Percentiles rank a stretch among this genome's conserved stretches.
Conservation (phyloP, 2,113 vertebrate genomes). For the Tauraco erythrolophus region DNA sequence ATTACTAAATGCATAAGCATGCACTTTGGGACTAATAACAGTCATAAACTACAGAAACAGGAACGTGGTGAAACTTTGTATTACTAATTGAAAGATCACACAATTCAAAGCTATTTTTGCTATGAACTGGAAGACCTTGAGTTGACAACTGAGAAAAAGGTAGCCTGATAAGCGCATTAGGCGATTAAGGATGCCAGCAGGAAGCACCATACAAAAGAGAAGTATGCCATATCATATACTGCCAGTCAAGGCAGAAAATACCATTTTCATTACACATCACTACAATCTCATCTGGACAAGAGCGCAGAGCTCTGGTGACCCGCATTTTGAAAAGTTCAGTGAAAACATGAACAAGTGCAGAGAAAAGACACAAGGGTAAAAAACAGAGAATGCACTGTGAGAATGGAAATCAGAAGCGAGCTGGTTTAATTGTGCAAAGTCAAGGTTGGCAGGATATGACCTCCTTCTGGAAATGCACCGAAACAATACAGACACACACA, state of each 20-base stretch:
- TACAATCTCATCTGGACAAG: not conserved
- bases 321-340: not conserved
- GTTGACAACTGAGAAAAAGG: not conserved
- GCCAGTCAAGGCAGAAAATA: not conserved
- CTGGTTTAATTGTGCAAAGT: not conserved
- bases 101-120: not conserved
- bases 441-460: not conserved
- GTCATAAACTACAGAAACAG: constrained; percentile 24
- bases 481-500: not conserved
- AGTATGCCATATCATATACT: not conserved
- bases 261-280: not conserved
- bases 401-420: not conserved
- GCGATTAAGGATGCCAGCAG: not conserved
- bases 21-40: constrained; percentile 47
- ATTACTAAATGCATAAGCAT: constrained; percentile 57
- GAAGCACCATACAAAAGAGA: not conserved
- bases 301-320: not conserved
- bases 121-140: not conserved
- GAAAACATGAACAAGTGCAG: not conserved
- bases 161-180: not conserved
- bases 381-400: not conserved
- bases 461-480: not conserved
- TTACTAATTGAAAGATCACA: constrained; percentile 22
- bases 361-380: not conserved
- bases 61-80: not conserved